A percentile compares a stretch with the other conserved stretches of the same genome.
phyloP scores from a whole-genome alignment of 2,797 vertebrate genomes.

The Menidia menidia region DNA sequence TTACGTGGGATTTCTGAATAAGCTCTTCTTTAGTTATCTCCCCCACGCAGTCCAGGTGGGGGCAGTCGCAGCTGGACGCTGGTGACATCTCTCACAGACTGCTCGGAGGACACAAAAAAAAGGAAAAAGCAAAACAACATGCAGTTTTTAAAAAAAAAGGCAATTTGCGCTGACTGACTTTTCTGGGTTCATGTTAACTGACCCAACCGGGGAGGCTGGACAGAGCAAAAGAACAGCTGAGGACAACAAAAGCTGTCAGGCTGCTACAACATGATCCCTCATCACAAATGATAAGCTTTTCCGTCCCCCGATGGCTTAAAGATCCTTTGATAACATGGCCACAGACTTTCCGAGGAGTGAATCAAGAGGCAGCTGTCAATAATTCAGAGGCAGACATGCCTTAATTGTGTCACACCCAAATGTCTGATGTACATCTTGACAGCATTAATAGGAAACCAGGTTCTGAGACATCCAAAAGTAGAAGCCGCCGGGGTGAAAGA shows the following conservation, averaged over 20 bases:
- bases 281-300: slow-evolving; percentile 7
- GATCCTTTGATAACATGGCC: slow-evolving; percentile 35
- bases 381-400: slow-evolving; percentile 3
- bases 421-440: neutral
- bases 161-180: neutral
- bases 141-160: slow-evolving; percentile 4
- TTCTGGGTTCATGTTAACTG: neutral
- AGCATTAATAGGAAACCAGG: neutral
- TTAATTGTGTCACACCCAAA: neutral
- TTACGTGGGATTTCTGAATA: slow-evolving; percentile 97
- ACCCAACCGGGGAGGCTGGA: neutral
- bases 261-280: slow-evolving; percentile 37
- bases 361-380: slow-evolving; percentile 23
- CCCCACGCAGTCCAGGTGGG: slow-evolving; percentile 95
- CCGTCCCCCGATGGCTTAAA: slow-evolving; percentile 16
- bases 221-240: neutral
- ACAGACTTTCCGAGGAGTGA: slow-evolving; percentile 1
- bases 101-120: slow-evolving; percentile 28
- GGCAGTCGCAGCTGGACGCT: slow-evolving; percentile 85
- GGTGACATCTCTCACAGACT: slow-evolving; percentile 83
- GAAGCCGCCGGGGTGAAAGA: neutral
- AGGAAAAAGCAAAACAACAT: neutral
- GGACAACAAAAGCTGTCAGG: slow-evolving; percentile 17
- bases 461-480: neutral
- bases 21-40: slow-evolving; percentile 98